phyloP scores from a whole-genome alignment of 2,888 invertebrate species.

The Leucophora obtusa region DNA sequence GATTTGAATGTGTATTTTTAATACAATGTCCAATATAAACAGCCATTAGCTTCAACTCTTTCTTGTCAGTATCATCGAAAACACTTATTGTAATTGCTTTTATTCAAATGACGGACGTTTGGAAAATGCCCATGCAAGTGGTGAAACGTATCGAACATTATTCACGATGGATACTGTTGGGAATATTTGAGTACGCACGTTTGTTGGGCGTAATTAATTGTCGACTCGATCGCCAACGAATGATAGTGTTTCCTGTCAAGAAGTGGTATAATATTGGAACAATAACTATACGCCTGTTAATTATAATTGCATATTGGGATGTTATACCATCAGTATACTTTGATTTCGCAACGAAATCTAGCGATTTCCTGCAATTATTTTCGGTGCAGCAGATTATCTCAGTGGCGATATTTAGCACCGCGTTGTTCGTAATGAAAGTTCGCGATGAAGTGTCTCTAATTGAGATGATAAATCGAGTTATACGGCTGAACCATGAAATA shows the following conservation, averaged over 20 bases:
- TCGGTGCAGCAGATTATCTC: constrained; percentile 66
- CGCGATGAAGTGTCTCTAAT: constrained; percentile 62
- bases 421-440: constrained; percentile 68
- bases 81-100: no score
- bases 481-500: constrained; percentile 66
- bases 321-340: constrained; percentile 65
- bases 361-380: constrained; percentile 66
- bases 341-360: background rate
- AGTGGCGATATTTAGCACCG: constrained; percentile 68
- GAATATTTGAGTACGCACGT: constrained; percentile 67
- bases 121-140: constrained; percentile 47
- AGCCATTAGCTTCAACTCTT: no score
- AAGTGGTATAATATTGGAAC: constrained; percentile 56
- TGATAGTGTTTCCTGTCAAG: constrained; percentile 58
- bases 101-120: background rate
- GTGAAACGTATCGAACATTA: constrained; percentile 62
- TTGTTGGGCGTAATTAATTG: constrained; percentile 68
- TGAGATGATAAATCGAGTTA: constrained; percentile 68
- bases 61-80: no score
- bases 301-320: constrained; percentile 65
- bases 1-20: no score
- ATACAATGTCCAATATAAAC: no score
- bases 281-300: constrained; percentile 66
- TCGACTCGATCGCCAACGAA: constrained; percentile 55
- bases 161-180: constrained; percentile 65